Percentiles rank a stretch among this genome's conserved stretches.
These are phyloP conservation scores for Platycheirus rosarum DNA, from an alignment of 2,888 invertebrate genomes.

Conservation along the genomic window DNA sequence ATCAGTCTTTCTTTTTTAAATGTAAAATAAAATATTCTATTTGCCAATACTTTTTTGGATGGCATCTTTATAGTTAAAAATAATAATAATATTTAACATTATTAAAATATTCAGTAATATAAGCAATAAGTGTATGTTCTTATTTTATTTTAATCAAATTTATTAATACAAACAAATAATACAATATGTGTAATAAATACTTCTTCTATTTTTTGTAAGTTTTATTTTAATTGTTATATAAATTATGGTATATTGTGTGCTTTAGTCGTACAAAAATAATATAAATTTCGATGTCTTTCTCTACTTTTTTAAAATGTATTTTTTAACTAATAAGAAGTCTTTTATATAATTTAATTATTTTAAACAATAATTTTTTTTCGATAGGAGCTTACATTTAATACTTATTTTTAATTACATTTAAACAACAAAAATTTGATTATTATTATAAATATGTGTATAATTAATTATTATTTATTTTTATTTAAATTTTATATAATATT, in stretches of 20 bases:
- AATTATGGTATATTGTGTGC: constrained; percentile 64
- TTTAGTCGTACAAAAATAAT: constrained; percentile 60
- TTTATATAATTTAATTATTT: too few species aligned
- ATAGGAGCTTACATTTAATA: too few species aligned
- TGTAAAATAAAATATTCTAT: constrained; percentile 10
- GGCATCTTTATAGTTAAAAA: constrained; percentile 43
- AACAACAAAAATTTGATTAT: too few species aligned
- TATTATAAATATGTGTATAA: too few species aligned
- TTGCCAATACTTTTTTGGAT: constrained; percentile 48
- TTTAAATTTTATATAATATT: too few species aligned
- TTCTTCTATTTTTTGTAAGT: too few species aligned
- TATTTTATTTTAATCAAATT: constrained; percentile 33
- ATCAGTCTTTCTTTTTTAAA: constrained; percentile 23
- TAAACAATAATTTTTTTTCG: too few species aligned
- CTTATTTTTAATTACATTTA: too few species aligned
- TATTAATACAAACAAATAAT: too few species aligned
- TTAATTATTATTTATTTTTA: too few species aligned
- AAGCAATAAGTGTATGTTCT: constrained; percentile 69
- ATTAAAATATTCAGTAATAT: constrained; percentile 35
- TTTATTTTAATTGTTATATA: constrained; percentile 31
- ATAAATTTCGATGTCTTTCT: constrained; percentile 65
- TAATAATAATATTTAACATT: background rate
- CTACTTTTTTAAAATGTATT: constrained; percentile 22
- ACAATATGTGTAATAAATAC: constrained; percentile 58
- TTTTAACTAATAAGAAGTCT: constrained; percentile 9